Evolutionary conservation across 2,113 vertebrate genomes (phyloP), one percentile per base, ranked within the genome.

Genomic region (Pardalotus punctatus): DNA sequence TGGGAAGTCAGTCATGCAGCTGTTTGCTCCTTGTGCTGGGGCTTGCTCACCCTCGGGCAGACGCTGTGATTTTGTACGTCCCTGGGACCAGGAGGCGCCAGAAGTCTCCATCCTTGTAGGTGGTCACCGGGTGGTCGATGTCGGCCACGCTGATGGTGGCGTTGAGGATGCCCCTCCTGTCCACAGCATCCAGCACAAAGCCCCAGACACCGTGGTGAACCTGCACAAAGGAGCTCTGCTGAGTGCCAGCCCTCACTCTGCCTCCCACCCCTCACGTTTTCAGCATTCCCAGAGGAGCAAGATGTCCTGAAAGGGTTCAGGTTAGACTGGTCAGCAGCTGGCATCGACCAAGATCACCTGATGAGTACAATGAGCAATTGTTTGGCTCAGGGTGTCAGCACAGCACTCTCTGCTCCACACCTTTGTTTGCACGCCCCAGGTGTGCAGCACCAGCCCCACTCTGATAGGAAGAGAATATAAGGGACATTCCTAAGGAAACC

Each of bases 51-150:
- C 99, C 99, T 92, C 98, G 98, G 43, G 99, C 99, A 33, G 98
- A 98, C 3, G 98, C 99, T 35, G 98, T 99, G 95, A 99, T 93
- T 60, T 96, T 98, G 80, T 99, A 99, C 1, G 90, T 98, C 72
- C 99, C 99, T 25, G 98, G 98, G 60, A 98, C 97, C 96, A 99
- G 96, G 28, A 99, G 98, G 88, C 99, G 99, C 99, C 99, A 99
- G 96, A 99, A 99, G 95, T 99, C 99, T 88, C 99, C 99, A 48
- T 95, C 98, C 74, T 88, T 98, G 92, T 98, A 98, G n/a, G 99
- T 98, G 78, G 98, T 98, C 95, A 99, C 91, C 0, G 97, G 97
- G 88, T 99, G 99, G 92, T 99, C 83, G 54, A 99, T 98, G 56
- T 97, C 88, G 1, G 98, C 98, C 40, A 99, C 98, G 12, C 97